Evolutionary conservation across 2,797 vertebrate species (phyloP).

Genomic region (Cebuella pygmaea): DNA sequence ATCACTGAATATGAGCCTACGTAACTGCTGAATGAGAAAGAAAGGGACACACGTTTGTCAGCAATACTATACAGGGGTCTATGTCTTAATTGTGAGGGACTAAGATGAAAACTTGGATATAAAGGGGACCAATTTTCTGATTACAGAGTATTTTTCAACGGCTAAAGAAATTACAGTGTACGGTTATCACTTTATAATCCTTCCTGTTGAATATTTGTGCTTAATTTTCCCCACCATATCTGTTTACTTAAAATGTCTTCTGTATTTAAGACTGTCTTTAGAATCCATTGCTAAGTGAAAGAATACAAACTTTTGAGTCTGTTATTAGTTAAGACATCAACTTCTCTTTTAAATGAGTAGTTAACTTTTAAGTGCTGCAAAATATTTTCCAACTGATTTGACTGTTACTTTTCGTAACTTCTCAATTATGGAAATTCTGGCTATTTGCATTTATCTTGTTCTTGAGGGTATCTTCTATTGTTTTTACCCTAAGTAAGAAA

Average conservation of each 20-base stretch:
- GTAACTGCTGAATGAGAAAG: background rate
- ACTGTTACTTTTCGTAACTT: background rate
- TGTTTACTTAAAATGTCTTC: background rate
- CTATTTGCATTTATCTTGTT: background rate
- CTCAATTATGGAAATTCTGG: background rate
- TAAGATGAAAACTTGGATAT: no score
- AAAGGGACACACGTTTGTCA: background rate
- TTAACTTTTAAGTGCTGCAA: background rate
- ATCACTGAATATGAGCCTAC: background rate
- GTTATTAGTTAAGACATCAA: background rate
- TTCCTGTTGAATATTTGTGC: background rate
- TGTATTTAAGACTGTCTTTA: background rate
- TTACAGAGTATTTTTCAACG: background rate
- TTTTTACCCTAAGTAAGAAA: background rate
- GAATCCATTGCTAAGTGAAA: slow-evolving; percentile 3
- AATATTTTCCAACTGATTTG: background rate
- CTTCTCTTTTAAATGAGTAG: background rate
- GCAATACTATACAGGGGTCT: background rate
- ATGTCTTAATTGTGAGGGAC: background rate
- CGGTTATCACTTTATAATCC: background rate
- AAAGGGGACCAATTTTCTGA: no score
- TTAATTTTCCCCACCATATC: background rate
- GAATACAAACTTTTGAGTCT: background rate
- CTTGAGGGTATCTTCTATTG: background rate
- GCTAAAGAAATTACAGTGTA: background rate